phyloP scores from a whole-genome alignment of 37 sponge, comb jelly and placozoan species.

The Spongilla lacustris region DNA sequence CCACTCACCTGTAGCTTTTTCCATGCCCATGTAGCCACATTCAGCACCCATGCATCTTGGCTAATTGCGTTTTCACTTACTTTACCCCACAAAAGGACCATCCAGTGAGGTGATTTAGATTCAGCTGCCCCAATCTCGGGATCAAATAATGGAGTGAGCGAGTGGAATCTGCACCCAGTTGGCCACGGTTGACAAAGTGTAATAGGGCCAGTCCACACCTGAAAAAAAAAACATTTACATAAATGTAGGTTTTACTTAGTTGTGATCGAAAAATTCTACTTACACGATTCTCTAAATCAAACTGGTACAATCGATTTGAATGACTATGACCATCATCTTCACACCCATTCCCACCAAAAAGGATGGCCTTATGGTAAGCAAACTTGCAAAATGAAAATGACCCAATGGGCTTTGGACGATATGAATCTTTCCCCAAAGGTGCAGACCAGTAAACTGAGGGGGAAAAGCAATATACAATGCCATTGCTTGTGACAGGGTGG shows the following conservation, averaged over 20 bases:
- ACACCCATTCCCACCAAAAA: conserved; percentile 45
- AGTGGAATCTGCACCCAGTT: neutral
- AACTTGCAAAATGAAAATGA: conserved; percentile 26
- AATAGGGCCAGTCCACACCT: conserved; percentile 28
- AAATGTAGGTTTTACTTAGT: too few relatives aligned
- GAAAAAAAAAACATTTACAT: too few relatives aligned
- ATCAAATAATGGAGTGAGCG: conserved; percentile 45
- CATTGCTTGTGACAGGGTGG: too few relatives aligned
- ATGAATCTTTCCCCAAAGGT: conserved; percentile 5
- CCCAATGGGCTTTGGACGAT: conserved; percentile 43
- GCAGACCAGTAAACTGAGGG: conserved; percentile 54
- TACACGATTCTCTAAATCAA: neutral
- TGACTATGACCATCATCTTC: neutral
- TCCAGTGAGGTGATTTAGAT: neutral
- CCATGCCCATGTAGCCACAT: neutral
- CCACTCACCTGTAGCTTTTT: neutral
- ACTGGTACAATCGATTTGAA: neutral
- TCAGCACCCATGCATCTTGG: neutral
- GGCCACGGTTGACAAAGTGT: conserved; percentile 18
- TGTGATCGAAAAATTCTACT: neutral
- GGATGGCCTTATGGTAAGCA: conserved; percentile 36
- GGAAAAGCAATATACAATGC: too few relatives aligned
- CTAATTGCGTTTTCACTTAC: neutral
- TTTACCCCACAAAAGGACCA: neutral
- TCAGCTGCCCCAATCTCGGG: neutral